A percentile compares a stretch with the other conserved stretches of the same genome.
Conservation (phyloP, 2,888 invertebrate species). For the Bursaphelenchus okinawaensis region DNA sequence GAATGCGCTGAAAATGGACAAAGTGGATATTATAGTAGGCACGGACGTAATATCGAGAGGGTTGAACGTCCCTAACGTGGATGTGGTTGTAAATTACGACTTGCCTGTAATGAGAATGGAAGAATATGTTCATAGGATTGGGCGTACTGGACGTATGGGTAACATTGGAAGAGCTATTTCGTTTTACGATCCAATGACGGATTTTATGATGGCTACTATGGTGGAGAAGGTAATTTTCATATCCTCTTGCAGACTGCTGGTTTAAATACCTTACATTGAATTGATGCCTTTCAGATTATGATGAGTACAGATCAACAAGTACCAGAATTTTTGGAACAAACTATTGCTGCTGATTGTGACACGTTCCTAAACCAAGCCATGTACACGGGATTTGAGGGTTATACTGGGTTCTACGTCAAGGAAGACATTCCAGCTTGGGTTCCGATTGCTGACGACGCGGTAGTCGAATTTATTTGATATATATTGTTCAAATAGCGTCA, state of each 20-base stretch:
- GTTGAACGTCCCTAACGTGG: constrained; percentile 95
- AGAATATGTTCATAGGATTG: constrained; percentile 96
- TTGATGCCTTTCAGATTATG: background rate
- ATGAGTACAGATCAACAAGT: background rate
- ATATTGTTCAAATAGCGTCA: too few species aligned
- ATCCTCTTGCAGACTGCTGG: background rate
- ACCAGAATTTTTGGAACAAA: background rate
- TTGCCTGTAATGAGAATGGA: constrained; percentile 88
- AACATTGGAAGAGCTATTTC: constrained; percentile 69
- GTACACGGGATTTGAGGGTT: background rate
- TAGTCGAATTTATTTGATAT: background rate
- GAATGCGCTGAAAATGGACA: constrained; percentile 74
- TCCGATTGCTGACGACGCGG: background rate
- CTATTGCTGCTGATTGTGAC: background rate
- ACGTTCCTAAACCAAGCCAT: background rate
- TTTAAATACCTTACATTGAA: too few species aligned
- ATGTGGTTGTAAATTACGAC: constrained; percentile 99
- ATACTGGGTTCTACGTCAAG: too few species aligned
- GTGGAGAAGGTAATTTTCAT: background rate
- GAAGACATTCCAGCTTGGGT: background rate
- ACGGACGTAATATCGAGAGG: constrained; percentile 72
- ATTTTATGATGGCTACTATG: background rate
- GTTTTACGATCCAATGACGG: background rate
- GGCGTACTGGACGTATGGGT: constrained; percentile 97
- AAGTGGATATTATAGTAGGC: constrained; percentile 71